Evolutionary conservation across 2,113 vertebrate species (phyloP), one percentile per base, ranked within the genome.

Genomic region (Rhadina sibilatrix): DNA sequence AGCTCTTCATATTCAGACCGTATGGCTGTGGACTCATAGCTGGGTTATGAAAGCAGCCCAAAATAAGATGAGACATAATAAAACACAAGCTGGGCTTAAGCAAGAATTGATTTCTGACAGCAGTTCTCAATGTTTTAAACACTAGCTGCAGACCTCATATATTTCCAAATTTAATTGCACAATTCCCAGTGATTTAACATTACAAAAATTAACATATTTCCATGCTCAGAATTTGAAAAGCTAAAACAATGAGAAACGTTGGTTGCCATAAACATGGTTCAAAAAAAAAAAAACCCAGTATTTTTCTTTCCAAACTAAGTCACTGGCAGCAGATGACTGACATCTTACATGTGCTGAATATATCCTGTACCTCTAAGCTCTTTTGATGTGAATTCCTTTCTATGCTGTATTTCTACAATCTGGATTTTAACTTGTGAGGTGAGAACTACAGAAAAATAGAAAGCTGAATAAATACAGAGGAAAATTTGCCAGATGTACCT

Each of bases 21-120:
- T 16, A 75, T 33, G n/a, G 69, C 57, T 70, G 57, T 81, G 50
- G 79, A 88, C 80, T 95, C 79, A 78, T 44, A 85, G 18, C 56
- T 64, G 49, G 38, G 69, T 93, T 94, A 89, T 70, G 83, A 96
- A 95, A 85, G 90, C 74, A 96, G 70, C 61, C 72, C 57, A 25
- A 79, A 95, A 82, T 90, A 90, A 93, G 80, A 79, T 12, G 54
- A 95, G 77, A 92, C 33, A 44, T 50, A 93, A 92, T 92, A 93
- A 83, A 95, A 93, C 54, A 76, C 69, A 92, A 90, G 56, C 53
- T 68, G 53, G 72, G 30, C 65, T 96, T 93, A 77, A 40, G 68
- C 1, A 2, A 83, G 83, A 65, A 85, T 77, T 75, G 80, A 69
- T 85, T 96, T 87, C 76, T 79, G 74, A 87, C 64, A 89, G 76